A percentile compares a stretch with the other conserved stretches of the same genome.
These are phyloP conservation scores for Acleris laterana DNA, from an alignment of 2,888 invertebrate species.

Conservation along the genomic window DNA sequence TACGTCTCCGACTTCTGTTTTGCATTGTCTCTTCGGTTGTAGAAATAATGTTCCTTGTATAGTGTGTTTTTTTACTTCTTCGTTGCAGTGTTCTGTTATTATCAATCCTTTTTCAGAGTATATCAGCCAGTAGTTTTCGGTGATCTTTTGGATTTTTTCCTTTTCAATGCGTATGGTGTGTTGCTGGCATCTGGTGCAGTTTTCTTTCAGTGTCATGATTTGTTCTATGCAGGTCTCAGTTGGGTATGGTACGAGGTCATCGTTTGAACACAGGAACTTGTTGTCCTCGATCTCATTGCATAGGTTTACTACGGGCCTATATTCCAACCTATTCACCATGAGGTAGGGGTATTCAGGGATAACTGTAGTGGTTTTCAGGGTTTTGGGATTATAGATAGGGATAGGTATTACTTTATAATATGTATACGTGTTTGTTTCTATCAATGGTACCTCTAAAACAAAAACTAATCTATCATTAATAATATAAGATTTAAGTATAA, in stretches of 20 bases:
- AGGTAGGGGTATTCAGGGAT: slow-evolving; percentile 14
- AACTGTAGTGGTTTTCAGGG: neutral
- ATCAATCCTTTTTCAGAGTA: neutral
- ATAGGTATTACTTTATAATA: slow-evolving; percentile 17
- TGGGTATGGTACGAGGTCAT: slow-evolving; percentile 11
- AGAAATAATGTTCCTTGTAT: slow-evolving; percentile 17
- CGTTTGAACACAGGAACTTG: slow-evolving; percentile 4
- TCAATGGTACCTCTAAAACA: slow-evolving; percentile 8
- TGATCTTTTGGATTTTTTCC: neutral
- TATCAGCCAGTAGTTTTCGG: slow-evolving; percentile 6
- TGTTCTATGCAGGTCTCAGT: slow-evolving; percentile 32
- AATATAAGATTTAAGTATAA: slow-evolving; percentile 28
- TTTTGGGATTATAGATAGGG: slow-evolving; percentile 5
- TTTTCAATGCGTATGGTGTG: slow-evolving; percentile 7
- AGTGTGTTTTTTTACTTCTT: slow-evolving; percentile 12
- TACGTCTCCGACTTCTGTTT: neutral
- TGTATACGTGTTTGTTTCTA: slow-evolving; percentile 12
- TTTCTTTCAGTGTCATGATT: slow-evolving; percentile 28
- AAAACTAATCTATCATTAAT: slow-evolving; percentile 17
- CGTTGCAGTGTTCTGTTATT: slow-evolving; percentile 12
- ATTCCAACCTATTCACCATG: slow-evolving; percentile 32
- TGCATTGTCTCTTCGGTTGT: slow-evolving; percentile 1
- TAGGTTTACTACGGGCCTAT: slow-evolving; percentile 24
- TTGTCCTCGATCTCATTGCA: slow-evolving; percentile 34
- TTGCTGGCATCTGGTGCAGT: slow-evolving; percentile 28